Percentiles rank a stretch among this genome's conserved stretches.
Conservation (phyloP, 2,888 invertebrate genomes). For the Leptura quadrifasciata region DNA sequence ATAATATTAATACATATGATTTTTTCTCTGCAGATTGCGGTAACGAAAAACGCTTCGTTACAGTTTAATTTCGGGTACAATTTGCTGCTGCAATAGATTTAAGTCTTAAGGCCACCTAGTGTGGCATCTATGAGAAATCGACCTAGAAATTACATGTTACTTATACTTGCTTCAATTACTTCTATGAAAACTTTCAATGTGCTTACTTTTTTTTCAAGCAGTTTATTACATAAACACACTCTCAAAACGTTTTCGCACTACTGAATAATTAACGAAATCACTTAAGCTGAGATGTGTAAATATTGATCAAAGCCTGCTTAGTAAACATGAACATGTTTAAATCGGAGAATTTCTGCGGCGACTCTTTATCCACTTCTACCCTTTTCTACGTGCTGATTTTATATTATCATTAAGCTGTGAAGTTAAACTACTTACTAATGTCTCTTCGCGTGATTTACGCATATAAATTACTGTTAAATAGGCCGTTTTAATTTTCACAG, state of each 20-base stretch:
- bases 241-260: not conserved
- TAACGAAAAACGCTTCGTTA: too few relatives aligned
- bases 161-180: too few relatives aligned
- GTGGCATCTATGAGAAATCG: too few relatives aligned
- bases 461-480: constrained; percentile 49
- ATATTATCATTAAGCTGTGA: constrained; percentile 43
- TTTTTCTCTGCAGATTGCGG: too few relatives aligned
- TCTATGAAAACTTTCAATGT: too few relatives aligned
- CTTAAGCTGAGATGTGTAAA: constrained; percentile 39
- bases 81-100: too few relatives aligned
- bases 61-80: too few relatives aligned
- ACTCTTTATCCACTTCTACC: constrained; percentile 38
- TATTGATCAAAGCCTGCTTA: constrained; percentile 42
- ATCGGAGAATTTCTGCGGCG: constrained; percentile 40
- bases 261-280: constrained; percentile 46
- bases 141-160: too few relatives aligned
- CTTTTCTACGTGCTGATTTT: constrained; percentile 40
- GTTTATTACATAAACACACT: not conserved
- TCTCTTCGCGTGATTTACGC: constrained; percentile 41
- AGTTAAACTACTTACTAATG: constrained; percentile 47
- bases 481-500: constrained; percentile 43
- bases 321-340: constrained; percentile 43
- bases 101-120: too few relatives aligned
- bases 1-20: too few relatives aligned
- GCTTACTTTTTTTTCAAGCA: not conserved